These are phyloP conservation scores for Eulemur coronatus DNA, from an alignment of 2,797 vertebrate genomes.

Conservation along the genomic window DNA sequence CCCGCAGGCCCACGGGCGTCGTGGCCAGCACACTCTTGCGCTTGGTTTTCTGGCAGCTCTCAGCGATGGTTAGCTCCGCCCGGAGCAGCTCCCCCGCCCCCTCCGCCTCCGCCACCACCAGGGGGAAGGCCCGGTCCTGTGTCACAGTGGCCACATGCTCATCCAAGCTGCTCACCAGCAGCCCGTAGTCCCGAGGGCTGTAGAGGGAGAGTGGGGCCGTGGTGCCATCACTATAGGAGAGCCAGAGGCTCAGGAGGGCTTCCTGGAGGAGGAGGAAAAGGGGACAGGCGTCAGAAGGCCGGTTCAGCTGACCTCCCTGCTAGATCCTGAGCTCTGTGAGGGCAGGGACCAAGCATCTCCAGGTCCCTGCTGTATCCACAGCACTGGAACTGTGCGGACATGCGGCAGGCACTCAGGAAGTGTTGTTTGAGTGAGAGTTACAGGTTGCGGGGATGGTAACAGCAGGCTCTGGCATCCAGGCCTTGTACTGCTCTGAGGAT, in stretches of 20 bases:
- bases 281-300: not conserved
- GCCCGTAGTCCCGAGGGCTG: slow-evolving; percentile 96
- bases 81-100: slow-evolving; percentile 91
- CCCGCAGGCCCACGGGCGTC: slow-evolving; percentile 89
- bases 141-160: slow-evolving; percentile 91
- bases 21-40: slow-evolving; percentile 95
- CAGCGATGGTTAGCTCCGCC: slow-evolving; percentile 94
- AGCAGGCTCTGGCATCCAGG: not conserved
- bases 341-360: not conserved
- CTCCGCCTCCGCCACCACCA: slow-evolving; percentile 93
- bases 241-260: slow-evolving; percentile 95
- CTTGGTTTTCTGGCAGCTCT: slow-evolving; percentile 98
- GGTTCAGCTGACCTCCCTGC: not conserved
- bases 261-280: slow-evolving; percentile 86
- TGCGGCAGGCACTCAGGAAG: not conserved
- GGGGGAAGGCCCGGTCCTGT: slow-evolving; percentile 92
- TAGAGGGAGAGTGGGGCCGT: slow-evolving; percentile 93
- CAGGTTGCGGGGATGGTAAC: not conserved
- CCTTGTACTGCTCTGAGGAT: rapidly evolving
- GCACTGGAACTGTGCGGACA: not conserved
- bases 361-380: not conserved
- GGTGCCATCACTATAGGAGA: slow-evolving; percentile 96
- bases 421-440: no score
- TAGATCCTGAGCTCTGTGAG: not conserved
- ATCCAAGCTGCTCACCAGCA: slow-evolving; percentile 93